These are phyloP conservation scores for Tetragnatha versicolor DNA, from an alignment of 1,140 invertebrate genomes.

Conservation along the genomic window DNA sequence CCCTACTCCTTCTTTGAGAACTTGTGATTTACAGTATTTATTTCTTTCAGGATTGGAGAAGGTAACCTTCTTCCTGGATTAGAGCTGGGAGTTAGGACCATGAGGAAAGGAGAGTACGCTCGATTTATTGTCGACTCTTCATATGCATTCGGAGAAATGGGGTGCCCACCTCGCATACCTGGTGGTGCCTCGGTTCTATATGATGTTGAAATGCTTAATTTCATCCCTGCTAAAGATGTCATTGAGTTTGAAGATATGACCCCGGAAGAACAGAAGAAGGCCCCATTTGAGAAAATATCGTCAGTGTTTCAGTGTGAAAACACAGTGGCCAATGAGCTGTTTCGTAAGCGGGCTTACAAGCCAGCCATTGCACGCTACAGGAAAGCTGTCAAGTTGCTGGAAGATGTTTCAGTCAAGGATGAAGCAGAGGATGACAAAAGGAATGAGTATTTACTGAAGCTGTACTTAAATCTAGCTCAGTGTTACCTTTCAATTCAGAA, in stretches of 20 bases:
- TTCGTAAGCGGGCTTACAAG: slow-evolving; percentile 26
- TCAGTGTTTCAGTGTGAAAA: slow-evolving; percentile 15
- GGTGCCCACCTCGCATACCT: slow-evolving; percentile 73
- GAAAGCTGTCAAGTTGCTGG: slow-evolving; percentile 66
- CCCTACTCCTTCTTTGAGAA: too few relatives aligned
- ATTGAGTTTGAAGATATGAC: slow-evolving; percentile 45
- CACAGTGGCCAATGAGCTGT: slow-evolving; percentile 61
- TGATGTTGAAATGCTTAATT: slow-evolving; percentile 54
- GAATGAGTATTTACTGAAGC: slow-evolving; percentile 69
- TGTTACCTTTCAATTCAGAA: slow-evolving; percentile 23
- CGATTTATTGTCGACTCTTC: slow-evolving; percentile 73
- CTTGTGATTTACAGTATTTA: too few relatives aligned
- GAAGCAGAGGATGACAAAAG: slow-evolving; percentile 71
- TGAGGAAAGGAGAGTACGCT: slow-evolving; percentile 73
- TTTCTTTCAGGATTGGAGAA: slow-evolving; percentile 62
- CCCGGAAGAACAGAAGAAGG: slow-evolving; percentile 38
- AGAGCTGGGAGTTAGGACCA: slow-evolving; percentile 71
- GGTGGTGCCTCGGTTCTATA: slow-evolving; percentile 62
- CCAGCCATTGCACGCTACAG: slow-evolving; percentile 65
- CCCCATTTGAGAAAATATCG: slow-evolving; percentile 38
- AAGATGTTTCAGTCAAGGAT: slow-evolving; percentile 68
- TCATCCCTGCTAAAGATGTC: slow-evolving; percentile 5
- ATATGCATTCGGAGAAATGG: slow-evolving; percentile 72
- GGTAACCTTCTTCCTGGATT: slow-evolving; percentile 72
- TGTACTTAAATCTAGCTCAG: slow-evolving; percentile 38